A percentile compares a stretch with the other conserved stretches of the same genome.
These are phyloP conservation scores for Phasia obesa DNA, from an alignment of 2,888 invertebrate genomes.

Conservation along the genomic window DNA sequence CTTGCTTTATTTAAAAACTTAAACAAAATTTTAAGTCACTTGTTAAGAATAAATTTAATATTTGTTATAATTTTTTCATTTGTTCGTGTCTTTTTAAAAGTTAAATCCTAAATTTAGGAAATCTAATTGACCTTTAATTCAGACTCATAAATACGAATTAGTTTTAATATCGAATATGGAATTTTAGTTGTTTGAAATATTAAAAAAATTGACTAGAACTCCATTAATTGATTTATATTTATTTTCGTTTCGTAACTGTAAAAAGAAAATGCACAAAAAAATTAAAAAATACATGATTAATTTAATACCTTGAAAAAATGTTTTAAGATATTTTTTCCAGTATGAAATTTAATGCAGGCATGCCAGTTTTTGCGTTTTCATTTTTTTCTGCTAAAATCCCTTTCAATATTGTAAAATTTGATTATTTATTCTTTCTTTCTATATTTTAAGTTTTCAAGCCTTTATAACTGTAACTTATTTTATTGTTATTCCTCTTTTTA, in stretches of 20 bases:
- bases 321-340: constrained; percentile 15
- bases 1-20: constrained; percentile 35
- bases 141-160: too few relatives aligned
- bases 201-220: too few relatives aligned
- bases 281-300: neutral
- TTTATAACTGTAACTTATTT: constrained; percentile 64
- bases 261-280: neutral
- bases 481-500: constrained; percentile 69
- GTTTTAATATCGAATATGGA: too few relatives aligned
- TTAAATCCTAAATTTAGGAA: too few relatives aligned
- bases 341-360: constrained; percentile 34
- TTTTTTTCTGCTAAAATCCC: constrained; percentile 26
- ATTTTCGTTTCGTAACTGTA: neutral
- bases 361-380: constrained; percentile 34
- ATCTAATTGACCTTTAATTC: too few relatives aligned
- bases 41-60: too few relatives aligned
- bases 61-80: too few relatives aligned
- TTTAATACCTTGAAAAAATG: neutral
- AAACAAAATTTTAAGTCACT: too few relatives aligned
- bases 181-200: neutral
- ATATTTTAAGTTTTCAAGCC: constrained; percentile 69
- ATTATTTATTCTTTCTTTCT: constrained; percentile 61
- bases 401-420: constrained; percentile 36
- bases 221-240: neutral
- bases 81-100: too few relatives aligned